Conservation (phyloP, 1,140 invertebrate genomes). For the Bilobella aurantiaca region DNA sequence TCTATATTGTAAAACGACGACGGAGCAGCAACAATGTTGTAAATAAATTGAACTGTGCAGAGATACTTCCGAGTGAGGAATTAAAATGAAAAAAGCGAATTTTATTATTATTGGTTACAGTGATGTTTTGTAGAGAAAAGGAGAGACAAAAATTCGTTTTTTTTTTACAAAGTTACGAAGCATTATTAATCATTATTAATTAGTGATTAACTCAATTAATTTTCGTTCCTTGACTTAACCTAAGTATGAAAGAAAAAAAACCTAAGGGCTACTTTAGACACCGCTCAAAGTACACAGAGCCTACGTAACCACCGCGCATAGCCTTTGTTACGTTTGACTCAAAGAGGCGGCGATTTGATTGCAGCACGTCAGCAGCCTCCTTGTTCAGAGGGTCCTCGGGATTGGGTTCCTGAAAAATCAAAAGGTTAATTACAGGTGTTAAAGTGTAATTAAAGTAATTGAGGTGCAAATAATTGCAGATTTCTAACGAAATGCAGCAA, state of each 20-base stretch:
- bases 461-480: too few species aligned
- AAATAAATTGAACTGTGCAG: too few species aligned
- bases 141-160: neutral
- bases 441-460: too few species aligned
- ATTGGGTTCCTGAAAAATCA: slow-evolving; percentile 78
- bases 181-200: neutral
- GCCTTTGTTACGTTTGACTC: slow-evolving; percentile 93
- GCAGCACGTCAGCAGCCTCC: slow-evolving; percentile 95
- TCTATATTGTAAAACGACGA: too few species aligned
- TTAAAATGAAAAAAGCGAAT: too few species aligned
- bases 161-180: too few species aligned
- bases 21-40: too few species aligned
- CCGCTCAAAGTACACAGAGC: slow-evolving; percentile 83
- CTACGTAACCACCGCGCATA: slow-evolving; percentile 88
- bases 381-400: slow-evolving; percentile 97
- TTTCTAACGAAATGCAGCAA: too few species aligned
- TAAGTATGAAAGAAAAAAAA: too few species aligned
- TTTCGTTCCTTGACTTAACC: neutral
- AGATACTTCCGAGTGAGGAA: too few species aligned
- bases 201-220: neutral
- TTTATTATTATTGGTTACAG: too few species aligned
- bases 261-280: slow-evolving; percentile 69
- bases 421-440: slow-evolving; percentile 17
- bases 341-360: slow-evolving; percentile 84
- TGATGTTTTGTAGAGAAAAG: too few species aligned